phyloP scores from a whole-genome alignment of 1,140 invertebrate species.

The Atta texana region DNA sequence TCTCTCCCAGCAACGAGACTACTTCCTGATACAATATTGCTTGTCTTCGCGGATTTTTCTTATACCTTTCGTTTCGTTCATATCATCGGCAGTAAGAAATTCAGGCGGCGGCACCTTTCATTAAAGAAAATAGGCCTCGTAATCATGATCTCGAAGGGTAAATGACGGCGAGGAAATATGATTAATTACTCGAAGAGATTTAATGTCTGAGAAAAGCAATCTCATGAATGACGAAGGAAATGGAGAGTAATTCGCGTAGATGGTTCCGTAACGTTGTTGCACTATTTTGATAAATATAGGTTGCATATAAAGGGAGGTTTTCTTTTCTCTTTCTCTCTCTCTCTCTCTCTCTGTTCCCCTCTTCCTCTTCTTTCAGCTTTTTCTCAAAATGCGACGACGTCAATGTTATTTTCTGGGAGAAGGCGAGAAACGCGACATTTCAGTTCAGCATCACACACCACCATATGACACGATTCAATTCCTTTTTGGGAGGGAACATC shows the following conservation, averaged over 20 bases:
- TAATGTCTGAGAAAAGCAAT: constrained; percentile 45
- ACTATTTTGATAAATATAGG: constrained; percentile 31
- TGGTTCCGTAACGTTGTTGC: not conserved
- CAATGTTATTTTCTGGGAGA: constrained; percentile 4
- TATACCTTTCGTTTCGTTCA: constrained; percentile 25
- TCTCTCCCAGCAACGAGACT: not conserved
- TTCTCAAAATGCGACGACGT: not conserved
- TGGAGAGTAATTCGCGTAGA: constrained; percentile 50
- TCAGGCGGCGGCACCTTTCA: not conserved
- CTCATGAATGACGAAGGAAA: constrained; percentile 34
- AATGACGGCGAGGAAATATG: constrained; percentile 29
- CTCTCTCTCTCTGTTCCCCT: not conserved
- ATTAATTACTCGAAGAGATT: constrained; percentile 64
- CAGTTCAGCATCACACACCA: not conserved
- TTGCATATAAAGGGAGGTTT: not conserved
- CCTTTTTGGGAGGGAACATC: not conserved
- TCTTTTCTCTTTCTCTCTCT: not conserved
- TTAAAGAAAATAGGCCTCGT: constrained; percentile 41
- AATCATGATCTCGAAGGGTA: constrained; percentile 29
- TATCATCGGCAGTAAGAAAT: constrained; percentile 22
- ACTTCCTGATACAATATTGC: constrained; percentile 50
- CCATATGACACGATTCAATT: constrained; percentile 30
- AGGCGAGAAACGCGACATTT: constrained; percentile 1
- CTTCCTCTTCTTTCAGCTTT: not conserved
- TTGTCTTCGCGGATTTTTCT: constrained; percentile 67